Conservation (phyloP, 2,797 vertebrate species). For the Siniperca scherzeri region DNA sequence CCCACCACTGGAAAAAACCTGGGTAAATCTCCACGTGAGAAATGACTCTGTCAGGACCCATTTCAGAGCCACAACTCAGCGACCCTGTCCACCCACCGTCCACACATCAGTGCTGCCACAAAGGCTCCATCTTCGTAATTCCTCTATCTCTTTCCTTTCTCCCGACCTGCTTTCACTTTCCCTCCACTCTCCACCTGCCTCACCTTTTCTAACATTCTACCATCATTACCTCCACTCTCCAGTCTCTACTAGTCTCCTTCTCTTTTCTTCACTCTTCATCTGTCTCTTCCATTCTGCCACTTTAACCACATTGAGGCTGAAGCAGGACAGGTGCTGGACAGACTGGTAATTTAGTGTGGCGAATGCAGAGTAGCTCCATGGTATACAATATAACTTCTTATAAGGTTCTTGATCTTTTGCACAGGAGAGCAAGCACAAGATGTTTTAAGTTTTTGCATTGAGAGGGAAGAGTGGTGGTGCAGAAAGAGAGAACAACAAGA, state of each 20-base stretch:
- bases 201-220: conserved; percentile 37
- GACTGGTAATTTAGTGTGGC: conserved; percentile 27
- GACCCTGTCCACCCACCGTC: conserved; percentile 76
- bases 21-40: conserved; percentile 82
- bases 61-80: conserved; percentile 81
- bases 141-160: conserved; percentile 39
- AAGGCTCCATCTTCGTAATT: conserved; percentile 57
- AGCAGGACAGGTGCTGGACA: conserved; percentile 17
- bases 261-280: conserved; percentile 42
- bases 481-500: not conserved
- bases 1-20: conserved; percentile 66
- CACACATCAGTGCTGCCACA: conserved; percentile 69
- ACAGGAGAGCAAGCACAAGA: not conserved
- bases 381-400: conserved; percentile 11
- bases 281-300: conserved; percentile 41
- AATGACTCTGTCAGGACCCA: conserved; percentile 84
- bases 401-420: conserved; percentile 14
- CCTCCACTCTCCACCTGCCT: conserved; percentile 23
- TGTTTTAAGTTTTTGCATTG: not conserved
- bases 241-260: conserved; percentile 15
- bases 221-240: conserved; percentile 62
- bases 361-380: conserved; percentile 32
- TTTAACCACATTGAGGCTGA: conserved; percentile 37
- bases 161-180: conserved; percentile 30
- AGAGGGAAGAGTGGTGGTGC: not conserved